These are phyloP conservation scores for Mugil cephalus DNA, from an alignment of 2,113 vertebrate genomes.

Conservation along the genomic window DNA sequence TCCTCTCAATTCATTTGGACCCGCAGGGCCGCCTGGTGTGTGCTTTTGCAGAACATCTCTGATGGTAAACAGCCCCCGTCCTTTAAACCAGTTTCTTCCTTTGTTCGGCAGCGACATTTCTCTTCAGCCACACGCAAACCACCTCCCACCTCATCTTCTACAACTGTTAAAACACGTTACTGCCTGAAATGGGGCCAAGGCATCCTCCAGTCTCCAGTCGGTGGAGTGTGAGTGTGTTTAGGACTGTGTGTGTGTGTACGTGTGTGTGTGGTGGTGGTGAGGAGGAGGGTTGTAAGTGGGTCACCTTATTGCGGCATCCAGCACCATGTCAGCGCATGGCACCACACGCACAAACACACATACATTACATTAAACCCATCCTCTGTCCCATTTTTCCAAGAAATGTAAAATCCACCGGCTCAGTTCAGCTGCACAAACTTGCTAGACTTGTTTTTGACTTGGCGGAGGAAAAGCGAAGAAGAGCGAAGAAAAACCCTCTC, in stretches of 20 bases:
- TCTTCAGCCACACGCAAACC: slow-evolving; percentile 4
- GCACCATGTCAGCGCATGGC: slow-evolving; percentile 65
- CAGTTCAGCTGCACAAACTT: slow-evolving; percentile 20
- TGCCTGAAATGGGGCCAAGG: slow-evolving; percentile 80
- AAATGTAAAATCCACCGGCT: slow-evolving; percentile 44
- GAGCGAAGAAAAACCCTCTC: slow-evolving; percentile 1
- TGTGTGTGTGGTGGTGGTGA: slow-evolving; percentile 26
- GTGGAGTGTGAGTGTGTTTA: slow-evolving; percentile 56
- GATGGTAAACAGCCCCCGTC: background rate
- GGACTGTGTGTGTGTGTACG: slow-evolving; percentile 42
- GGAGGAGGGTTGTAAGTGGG: slow-evolving; percentile 79
- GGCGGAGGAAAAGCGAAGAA: background rate
- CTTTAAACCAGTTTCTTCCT: slow-evolving; percentile 7
- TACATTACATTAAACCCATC: slow-evolving; percentile 52
- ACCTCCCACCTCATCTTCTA: slow-evolving; percentile 28
- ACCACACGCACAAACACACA: slow-evolving; percentile 37
- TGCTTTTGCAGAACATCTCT: background rate
- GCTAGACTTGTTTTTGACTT: slow-evolving; percentile 29
- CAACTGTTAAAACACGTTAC: slow-evolving; percentile 66
- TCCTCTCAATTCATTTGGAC: slow-evolving; percentile 14
- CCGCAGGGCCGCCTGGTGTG: background rate
- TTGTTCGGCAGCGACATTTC: slow-evolving; percentile 10
- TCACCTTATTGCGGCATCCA: slow-evolving; percentile 81
- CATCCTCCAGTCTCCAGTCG: slow-evolving; percentile 68
- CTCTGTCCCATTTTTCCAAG: slow-evolving; percentile 1